These are phyloP conservation scores for Polydrusus cervinus DNA, from an alignment of 2,888 invertebrate genomes.

Conservation along the genomic window DNA sequence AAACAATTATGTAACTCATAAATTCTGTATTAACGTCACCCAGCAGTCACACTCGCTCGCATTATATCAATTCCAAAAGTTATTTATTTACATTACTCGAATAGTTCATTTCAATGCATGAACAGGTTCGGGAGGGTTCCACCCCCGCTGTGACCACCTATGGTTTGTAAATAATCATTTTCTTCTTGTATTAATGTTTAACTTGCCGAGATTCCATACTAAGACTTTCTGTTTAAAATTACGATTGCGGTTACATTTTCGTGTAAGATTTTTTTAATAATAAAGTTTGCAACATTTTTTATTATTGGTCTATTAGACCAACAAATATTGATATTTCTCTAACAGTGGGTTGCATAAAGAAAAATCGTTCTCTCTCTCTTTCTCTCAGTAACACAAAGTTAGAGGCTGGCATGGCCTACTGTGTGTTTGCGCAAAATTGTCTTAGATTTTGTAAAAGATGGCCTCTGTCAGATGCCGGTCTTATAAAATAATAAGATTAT, in stretches of 20 bases:
- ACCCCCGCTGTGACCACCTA: constrained; percentile 60
- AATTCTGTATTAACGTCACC: constrained; percentile 7
- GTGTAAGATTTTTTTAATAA: background rate
- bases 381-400: no score
- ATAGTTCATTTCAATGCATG: constrained; percentile 34
- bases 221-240: constrained; percentile 2
- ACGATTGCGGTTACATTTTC: constrained; percentile 4
- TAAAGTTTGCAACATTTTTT: background rate
- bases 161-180: constrained; percentile 69
- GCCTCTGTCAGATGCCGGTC: no score
- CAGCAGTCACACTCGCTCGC: constrained; percentile 10
- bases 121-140: constrained; percentile 37
- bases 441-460: no score
- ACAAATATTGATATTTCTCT: no score
- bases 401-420: no score
- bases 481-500: no score
- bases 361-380: no score
- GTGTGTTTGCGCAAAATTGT: no score
- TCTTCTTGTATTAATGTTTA: constrained; percentile 68
- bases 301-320: no score
- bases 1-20: constrained; percentile 7
- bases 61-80: constrained; percentile 23
- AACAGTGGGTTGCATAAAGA: no score
- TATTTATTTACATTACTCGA: constrained; percentile 40
- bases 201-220: constrained; percentile 58